phyloP scores from a whole-genome alignment of 2,797 vertebrate genomes.

The Mus minutoides region DNA sequence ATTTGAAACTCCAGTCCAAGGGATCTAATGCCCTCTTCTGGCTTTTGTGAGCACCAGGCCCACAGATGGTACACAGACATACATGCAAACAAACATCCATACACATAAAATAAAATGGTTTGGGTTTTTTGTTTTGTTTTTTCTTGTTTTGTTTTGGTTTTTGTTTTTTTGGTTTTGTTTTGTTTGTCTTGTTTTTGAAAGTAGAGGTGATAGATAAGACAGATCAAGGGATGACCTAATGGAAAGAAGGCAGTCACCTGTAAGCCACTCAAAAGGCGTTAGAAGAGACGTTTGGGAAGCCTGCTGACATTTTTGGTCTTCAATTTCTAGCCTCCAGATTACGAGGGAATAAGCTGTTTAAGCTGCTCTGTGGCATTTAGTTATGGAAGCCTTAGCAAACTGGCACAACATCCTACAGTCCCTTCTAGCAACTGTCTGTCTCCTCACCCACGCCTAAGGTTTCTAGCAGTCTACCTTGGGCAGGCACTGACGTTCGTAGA shows the following conservation, averaged over 20 bases:
- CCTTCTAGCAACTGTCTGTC: background rate
- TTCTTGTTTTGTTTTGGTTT: no score
- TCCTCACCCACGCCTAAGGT: background rate
- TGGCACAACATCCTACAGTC: no score
- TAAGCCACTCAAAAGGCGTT: background rate
- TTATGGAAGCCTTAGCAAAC: background rate
- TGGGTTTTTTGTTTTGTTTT: no score
- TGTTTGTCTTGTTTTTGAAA: background rate
- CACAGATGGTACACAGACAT: background rate
- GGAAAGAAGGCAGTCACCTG: background rate
- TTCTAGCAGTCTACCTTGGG: background rate
- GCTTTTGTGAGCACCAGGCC: background rate
- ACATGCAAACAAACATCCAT: background rate
- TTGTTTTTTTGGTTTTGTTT: no score
- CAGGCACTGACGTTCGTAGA: background rate
- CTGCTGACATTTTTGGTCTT: background rate
- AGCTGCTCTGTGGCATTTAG: background rate
- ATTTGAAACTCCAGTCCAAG: background rate
- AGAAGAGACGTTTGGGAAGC: background rate
- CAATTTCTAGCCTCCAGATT: background rate
- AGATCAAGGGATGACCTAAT: background rate
- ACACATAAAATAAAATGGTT: background rate
- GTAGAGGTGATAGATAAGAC: background rate
- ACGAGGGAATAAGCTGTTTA: background rate
- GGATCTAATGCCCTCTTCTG: background rate